Percentiles rank a stretch among this genome's conserved stretches.
phyloP scores from a whole-genome alignment of 2,113 vertebrate species.

The Daubentonia madagascariensis region DNA sequence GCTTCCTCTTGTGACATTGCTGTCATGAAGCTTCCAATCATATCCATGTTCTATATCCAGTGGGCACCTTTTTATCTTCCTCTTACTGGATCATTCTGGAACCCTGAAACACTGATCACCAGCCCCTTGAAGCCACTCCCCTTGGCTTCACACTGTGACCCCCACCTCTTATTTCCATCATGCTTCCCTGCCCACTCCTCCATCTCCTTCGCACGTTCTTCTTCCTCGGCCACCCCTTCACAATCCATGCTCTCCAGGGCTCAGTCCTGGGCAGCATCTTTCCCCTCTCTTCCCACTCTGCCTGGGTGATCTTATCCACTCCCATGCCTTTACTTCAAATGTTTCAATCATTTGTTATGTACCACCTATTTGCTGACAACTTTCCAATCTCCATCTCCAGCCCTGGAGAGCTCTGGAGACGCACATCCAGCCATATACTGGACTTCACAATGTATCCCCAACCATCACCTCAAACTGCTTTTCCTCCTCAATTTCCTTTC shows the following conservation, averaged over 20 bases:
- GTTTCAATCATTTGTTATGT: background rate
- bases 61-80: background rate
- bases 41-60: background rate
- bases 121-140: background rate
- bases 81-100: background rate
- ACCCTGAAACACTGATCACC: background rate
- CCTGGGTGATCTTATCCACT: background rate
- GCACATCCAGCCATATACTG: background rate
- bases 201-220: background rate
- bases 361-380: background rate
- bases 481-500: background rate
- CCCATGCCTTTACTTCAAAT: background rate
- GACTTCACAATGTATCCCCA: background rate
- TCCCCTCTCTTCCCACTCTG: background rate
- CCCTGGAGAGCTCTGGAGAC: background rate
- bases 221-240: conserved; percentile 1
- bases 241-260: background rate
- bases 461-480: background rate
- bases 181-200: background rate
- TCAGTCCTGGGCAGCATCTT: background rate
- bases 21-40: background rate
- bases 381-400: background rate
- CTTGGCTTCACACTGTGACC: background rate
- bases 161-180: background rate
- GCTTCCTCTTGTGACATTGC: background rate